Conservation (phyloP, 2,888 invertebrate species). For the Oasisia sp. region DNA sequence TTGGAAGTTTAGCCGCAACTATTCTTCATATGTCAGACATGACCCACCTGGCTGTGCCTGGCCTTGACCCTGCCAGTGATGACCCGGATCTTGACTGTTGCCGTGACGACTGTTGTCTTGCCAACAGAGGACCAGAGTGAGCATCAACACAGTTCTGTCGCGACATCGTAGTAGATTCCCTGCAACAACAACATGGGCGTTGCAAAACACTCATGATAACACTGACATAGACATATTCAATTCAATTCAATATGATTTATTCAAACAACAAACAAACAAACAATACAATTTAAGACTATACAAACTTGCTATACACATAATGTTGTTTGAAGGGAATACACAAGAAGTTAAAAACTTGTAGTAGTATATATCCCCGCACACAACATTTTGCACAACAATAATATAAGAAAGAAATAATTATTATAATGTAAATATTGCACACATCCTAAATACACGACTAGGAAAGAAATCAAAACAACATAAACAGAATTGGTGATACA, state of each 20-base stretch:
- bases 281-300: too few relatives aligned
- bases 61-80: neutral
- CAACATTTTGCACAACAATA: too few relatives aligned
- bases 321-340: too few relatives aligned
- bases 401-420: too few relatives aligned
- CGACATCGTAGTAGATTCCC: neutral
- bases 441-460: too few relatives aligned
- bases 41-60: neutral
- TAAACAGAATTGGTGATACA: too few relatives aligned
- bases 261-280: neutral
- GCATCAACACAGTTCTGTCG: neutral
- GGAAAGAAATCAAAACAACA: too few relatives aligned
- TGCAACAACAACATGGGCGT: neutral
- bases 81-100: conserved; percentile 3
- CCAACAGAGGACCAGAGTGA: neutral
- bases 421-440: too few relatives aligned
- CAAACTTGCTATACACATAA: too few relatives aligned
- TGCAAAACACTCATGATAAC: neutral
- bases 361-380: too few relatives aligned
- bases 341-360: too few relatives aligned
- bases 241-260: too few relatives aligned
- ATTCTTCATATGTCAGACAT: neutral
- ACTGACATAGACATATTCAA: neutral
- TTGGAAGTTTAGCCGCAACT: neutral
- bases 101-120: neutral